Evolutionary conservation across 2,888 invertebrate genomes (phyloP), one percentile per base, ranked within the genome.

Genomic region (Oscheius myriophilus): DNA sequence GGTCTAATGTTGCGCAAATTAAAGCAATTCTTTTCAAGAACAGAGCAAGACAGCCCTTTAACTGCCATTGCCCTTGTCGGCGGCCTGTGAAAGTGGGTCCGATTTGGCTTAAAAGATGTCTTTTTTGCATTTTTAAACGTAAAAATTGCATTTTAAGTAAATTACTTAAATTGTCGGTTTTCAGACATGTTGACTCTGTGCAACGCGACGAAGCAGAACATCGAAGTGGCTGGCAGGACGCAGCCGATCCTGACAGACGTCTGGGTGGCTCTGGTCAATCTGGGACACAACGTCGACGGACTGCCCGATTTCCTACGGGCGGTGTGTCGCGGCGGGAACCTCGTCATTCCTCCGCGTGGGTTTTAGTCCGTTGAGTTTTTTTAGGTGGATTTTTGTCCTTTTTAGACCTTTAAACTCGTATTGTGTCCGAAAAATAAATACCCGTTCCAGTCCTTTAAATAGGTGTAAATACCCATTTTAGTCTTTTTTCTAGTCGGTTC

Each of bases 211-310:
- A 59, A 73, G 53, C 18, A 65, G 39, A 70, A 70, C 33, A 72
- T 71, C 43, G 75, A 78, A 54, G 64, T 73, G 9, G 71, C 82
- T 16, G 82, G 80, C n/a, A 58, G 82, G 33, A 80, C 82, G 2
- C 58, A 72, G 16, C 61, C 75, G 3, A 73, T 67, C 23, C 79
- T 79, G 0, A 70, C 73, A 46, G 82, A 82, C 65, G 73, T 76
- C 3, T 76, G 72, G 72, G 63, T 78, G 42, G 78, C 70, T 2
- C 67, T 82, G 9, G 26, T 79, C 18, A 77, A 79, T 55, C 70
- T 72, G 67, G 82, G 82, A 6, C 68, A 69, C 42, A 54, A 73
- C 23, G 76, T 82, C 12, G n/a, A 64, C 18, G 42, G 65, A 21
- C 63, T 82, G 7, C 70, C 74, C 11, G 71, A 57, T 2, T 80